A percentile compares a stretch with the other conserved stretches of the same genome.
Evolutionary conservation across 2,113 vertebrate genomes (phyloP).

Genomic region (Megaleporinus macrocephalus): DNA sequence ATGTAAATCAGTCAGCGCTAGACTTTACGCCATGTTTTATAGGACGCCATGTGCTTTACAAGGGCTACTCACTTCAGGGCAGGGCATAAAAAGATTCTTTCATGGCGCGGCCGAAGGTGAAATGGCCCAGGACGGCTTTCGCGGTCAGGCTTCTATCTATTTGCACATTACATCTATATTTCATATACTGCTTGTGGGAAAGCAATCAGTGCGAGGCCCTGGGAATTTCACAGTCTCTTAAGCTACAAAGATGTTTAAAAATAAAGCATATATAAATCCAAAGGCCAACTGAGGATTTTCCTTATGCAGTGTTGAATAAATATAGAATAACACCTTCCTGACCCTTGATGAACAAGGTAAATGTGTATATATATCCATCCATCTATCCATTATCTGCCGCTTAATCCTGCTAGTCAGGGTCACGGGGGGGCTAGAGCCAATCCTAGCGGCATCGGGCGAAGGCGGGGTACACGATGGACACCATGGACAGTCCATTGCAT

Average conservation of each 20-base stretch:
- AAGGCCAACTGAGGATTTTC: not conserved
- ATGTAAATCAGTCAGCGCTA: slow-evolving; percentile 45
- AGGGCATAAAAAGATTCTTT: slow-evolving; percentile 24
- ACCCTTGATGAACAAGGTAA: too few relatives aligned
- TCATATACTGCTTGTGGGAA: not conserved
- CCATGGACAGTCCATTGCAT: too few relatives aligned
- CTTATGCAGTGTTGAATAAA: not conserved
- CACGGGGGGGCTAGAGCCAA: too few relatives aligned
- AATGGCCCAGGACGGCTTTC: not conserved
- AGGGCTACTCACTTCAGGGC: slow-evolving; percentile 22
- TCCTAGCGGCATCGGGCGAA: too few relatives aligned
- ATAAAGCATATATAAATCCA: not conserved
- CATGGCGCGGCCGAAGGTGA: not conserved
- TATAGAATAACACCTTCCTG: not conserved
- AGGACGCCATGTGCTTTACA: slow-evolving; percentile 8
- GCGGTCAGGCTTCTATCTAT: not conserved
- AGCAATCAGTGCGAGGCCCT: not conserved
- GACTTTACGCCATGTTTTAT: slow-evolving; percentile 42
- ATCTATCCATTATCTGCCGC: too few relatives aligned
- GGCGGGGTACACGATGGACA: too few relatives aligned
- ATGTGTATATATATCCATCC: too few relatives aligned
- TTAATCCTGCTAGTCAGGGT: too few relatives aligned
- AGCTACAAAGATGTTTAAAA: not conserved
- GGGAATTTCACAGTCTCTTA: slow-evolving; percentile 12
- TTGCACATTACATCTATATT: slow-evolving; percentile 1